Evolutionary conservation across 2,113 vertebrate genomes (phyloP), one percentile per base, ranked within the genome.

Genomic region (Mystacornis crossleyi): DNA sequence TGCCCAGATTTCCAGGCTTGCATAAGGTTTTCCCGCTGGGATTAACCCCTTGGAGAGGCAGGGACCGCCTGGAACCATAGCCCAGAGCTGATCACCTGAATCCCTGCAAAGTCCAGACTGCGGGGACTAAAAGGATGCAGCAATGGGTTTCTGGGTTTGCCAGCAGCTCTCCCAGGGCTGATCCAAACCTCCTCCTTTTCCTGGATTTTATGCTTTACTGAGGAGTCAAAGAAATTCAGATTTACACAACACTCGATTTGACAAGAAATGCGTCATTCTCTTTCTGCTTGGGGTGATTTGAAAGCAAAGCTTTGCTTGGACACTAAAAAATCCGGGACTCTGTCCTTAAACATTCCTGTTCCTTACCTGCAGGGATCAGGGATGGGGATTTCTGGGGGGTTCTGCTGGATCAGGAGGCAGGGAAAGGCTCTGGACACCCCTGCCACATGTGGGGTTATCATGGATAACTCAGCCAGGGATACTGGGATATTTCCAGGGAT

Each of bases 381-480:
- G 21, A 26, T 40, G 31, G 72, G 45, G 38, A 9, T 71, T 70
- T 69, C 2, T 4, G 7, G 21, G 12, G 7, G 3, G 0, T n/a
- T 51, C 8, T 73, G 43, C 7, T 33, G 21, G 18, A 61, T 20
- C 33, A 42, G 15, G 38, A 66, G 16, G 9, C 43, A 38, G 11
- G 38, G 14, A 71, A 29, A 36, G 50, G 40, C 19, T 86, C 17
- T 29, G 47, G 31, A 36, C 45, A 6, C 28, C 24, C 18, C 40
- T 36, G 8, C 3, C 24, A 4, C 2, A 1, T 24, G 33, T 14
- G 31, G 25, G 10, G 26, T 14, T 7, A 12, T 28, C 14, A 24
- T 5, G 42, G 38, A 40, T 34, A 54, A 33, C 0, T 0, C 61
- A 89, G 16, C 5, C 40, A 36, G 64, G 58, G 18, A 42, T 5